Base-by-base conservation (phyloP, 2,797 vertebrate genomes). In the Sebastes iracundus region DNA sequence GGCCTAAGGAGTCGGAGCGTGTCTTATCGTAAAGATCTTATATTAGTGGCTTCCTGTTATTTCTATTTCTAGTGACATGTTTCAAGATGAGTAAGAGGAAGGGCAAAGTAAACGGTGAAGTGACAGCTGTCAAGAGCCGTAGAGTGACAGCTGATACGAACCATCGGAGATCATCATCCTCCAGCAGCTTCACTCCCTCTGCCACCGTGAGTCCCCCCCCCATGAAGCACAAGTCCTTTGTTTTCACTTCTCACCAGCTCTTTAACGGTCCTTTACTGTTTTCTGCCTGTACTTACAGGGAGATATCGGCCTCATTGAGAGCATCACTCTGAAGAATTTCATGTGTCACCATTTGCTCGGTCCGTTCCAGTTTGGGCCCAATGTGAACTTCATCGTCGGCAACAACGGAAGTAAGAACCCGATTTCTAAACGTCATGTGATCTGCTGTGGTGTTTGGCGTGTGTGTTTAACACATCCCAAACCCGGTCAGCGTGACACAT, bases 291-390 rank as follows among this genome's bases (percentile, higher is more conserved):
- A 3, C 60, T 63, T 33, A 18, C 1, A 91, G 87, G 90, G 92
- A 2, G 89, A 92, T 9, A 88, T 84, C 1, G 90, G 91, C 64
- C 67, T 92, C 87, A 97, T 98, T 55, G 97, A 99, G 93, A 97
- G 96, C 82, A 95, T 98, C 88, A 96, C 96, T 49, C 86, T 98
- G 61, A 98, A 93, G 92, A 98, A 98, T 77, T 99, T 98, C 73
- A 98, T 98, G 97, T 98, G 97, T 79, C 97, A 98, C 87, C 94
- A 95, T 0, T 95, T 96, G 87, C 92, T 98, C 38, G 97, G 97
- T 5, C 97, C 97, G 0, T 97, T 98, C 92, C 95, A 96, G 49
- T 98, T 99, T 89, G 97, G 97, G 77, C 93, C 97, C 68, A 97
- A 98, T 78, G 96, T 98, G 78, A 98, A 98, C 90, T 98, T 98